Evolutionary conservation across 2,113 vertebrate species (phyloP).

Genomic region (Hemiscyllium ocellatum): DNA sequence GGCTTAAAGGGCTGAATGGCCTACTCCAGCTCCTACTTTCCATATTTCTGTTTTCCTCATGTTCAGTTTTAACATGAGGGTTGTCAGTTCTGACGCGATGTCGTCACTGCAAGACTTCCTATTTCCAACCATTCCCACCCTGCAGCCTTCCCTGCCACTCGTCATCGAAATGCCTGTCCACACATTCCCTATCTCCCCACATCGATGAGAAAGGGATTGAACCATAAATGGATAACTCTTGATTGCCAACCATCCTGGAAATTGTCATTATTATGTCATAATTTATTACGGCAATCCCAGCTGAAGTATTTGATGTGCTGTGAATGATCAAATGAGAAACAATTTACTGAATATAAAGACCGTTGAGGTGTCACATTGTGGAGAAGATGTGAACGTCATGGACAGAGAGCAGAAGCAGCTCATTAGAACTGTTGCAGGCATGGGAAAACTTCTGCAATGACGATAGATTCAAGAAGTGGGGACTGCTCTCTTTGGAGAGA

Average conservation of each 20-base stretch:
- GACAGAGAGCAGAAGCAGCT: too few species aligned
- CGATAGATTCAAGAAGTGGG: too few species aligned
- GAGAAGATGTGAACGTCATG: too few species aligned
- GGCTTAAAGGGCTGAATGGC: too few species aligned
- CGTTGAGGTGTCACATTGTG: too few species aligned
- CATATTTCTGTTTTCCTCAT: background rate
- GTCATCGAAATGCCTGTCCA: too few species aligned
- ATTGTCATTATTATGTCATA: background rate
- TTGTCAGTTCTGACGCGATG: background rate
- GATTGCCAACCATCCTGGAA: background rate
- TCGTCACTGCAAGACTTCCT: background rate
- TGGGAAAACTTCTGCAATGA: too few species aligned
- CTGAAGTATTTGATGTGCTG: background rate
- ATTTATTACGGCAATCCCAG: background rate
- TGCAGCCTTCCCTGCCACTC: background rate
- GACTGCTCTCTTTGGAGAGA: too few species aligned
- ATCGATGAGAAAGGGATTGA: background rate
- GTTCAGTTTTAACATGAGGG: background rate
- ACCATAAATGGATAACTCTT: background rate
- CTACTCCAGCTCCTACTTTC: too few species aligned
- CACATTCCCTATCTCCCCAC: background rate
- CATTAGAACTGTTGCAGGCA: too few species aligned
- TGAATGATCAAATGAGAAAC: background rate
- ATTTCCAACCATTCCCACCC: background rate
- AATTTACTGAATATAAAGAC: background rate